Evolutionary conservation across 2,113 vertebrate species (phyloP).

Genomic region (Poeciliopsis occidentalis): DNA sequence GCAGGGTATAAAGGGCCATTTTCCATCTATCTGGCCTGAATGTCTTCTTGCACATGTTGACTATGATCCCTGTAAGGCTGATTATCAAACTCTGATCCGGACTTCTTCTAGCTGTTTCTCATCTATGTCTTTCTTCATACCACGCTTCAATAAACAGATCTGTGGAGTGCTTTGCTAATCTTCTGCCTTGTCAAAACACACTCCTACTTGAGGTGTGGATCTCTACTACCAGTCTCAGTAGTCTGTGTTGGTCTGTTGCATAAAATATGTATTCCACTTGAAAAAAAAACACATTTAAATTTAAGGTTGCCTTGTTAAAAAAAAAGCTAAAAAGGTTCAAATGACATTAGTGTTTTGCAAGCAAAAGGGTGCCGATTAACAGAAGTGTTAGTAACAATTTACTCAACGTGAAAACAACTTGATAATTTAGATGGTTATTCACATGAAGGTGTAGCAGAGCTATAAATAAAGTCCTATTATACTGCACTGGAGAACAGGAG

Average conservation of each 20-base stretch:
- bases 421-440: slow-evolving; percentile 18
- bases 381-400: slow-evolving; percentile 26
- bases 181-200: not conserved
- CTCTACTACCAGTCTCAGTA: no score
- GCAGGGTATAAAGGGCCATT: no score
- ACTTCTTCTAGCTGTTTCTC: not conserved
- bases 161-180: not conserved
- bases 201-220: no score
- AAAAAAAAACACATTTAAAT: no score
- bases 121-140: not conserved
- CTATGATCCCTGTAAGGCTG: not conserved
- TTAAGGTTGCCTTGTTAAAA: no score
- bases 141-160: not conserved
- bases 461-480: slow-evolving; percentile 36
- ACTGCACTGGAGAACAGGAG: not conserved
- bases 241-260: no score
- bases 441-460: not conserved
- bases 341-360: not conserved
- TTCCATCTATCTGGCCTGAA: no score
- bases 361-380: slow-evolving; percentile 26
- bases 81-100: not conserved
- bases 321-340: not conserved
- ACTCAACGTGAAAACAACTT: slow-evolving; percentile 26
- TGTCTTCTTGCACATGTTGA: no score
- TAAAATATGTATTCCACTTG: no score